Base-by-base conservation (phyloP, 2,797 vertebrate species). In the Poliocrania exsul region DNA sequence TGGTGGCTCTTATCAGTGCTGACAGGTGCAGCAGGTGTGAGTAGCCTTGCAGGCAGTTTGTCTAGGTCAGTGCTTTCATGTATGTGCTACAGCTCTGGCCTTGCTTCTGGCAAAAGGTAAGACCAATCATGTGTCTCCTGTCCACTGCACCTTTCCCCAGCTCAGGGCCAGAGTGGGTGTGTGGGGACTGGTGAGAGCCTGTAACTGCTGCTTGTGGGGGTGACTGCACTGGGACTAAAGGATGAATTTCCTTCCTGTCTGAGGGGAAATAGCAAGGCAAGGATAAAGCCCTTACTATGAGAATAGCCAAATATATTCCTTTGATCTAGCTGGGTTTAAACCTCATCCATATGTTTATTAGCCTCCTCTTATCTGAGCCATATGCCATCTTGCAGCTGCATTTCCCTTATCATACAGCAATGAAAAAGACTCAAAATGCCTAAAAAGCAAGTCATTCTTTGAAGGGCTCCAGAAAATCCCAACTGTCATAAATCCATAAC, bases 341-440 rank as follows among this genome's bases (percentile, higher is more conserved):
- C 24, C 72, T 88, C 91, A 93, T 96, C 90, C 82, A 78, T 95
- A 86, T 88, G 87, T 74, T 96, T 94, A 92, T 88, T 86, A 95
- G 49, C 29, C 33, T 80, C 25, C 37, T 73, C 75, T 92, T 93
- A 92, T 91, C 87, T 94, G 60, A 92, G 72, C 81, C 79, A 47
- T 57, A 42, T 87, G 89, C 53, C 64, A 86, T 67, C 42, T 82
- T 81, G 57, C 57, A 94, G 69, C 75, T 92, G 75, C 29, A 67
- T 91, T 91, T 82, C 28, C 56, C 85, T 86, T 94, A 86, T 85
- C 87, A 33, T 29, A 71, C 25, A 90, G 49, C 53, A 77, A 50
- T 2, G 29, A 60, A 81, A 86, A 93, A 86, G 57, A 18, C 16
- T 78, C 64, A 53, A 80, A 88, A 88, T 69, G 57, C 25, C 91